Evolutionary conservation across 2,113 vertebrate genomes (phyloP).

Genomic region (Chroicocephalus ridibundus): DNA sequence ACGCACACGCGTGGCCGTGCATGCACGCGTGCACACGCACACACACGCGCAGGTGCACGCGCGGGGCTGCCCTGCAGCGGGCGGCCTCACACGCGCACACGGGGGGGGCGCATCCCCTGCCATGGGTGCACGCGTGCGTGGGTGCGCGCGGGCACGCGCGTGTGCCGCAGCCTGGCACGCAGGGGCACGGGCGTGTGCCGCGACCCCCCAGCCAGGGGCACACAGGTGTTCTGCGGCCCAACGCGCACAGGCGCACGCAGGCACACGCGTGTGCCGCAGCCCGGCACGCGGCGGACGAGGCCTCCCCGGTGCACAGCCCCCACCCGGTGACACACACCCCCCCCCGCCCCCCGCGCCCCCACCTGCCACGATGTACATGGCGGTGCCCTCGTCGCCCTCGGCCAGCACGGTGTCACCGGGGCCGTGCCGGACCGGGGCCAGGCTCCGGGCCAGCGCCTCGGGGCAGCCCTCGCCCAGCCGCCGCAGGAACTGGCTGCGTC

Average conservation of each 20-base stretch:
- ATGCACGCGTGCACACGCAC: fast-evolving
- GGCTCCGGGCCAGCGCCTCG: slow-evolving; percentile 76
- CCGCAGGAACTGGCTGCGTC: slow-evolving; percentile 78
- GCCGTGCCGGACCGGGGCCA: slow-evolving; percentile 11
- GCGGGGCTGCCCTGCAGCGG: background rate
- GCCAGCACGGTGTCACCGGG: slow-evolving; percentile 67
- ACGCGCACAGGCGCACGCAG: no score
- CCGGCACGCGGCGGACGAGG: background rate
- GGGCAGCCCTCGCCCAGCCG: slow-evolving; percentile 82
- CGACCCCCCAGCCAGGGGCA: background rate
- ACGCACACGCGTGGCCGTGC: no score
- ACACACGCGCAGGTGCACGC: no score
- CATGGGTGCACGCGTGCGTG: background rate
- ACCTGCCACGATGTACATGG: slow-evolving; percentile 85
- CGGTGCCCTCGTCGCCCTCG: slow-evolving; percentile 78
- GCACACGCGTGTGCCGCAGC: background rate
- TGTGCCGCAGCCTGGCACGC: background rate
- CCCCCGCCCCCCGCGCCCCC: background rate
- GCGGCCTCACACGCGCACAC: background rate
- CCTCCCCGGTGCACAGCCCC: background rate
- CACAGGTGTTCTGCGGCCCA: background rate
- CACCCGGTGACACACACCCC: no score
- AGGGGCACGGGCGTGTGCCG: no score
- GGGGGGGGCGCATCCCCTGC: background rate
- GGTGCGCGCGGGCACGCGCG: no score